These are phyloP conservation scores for Dicyrtomina minuta DNA, from an alignment of 2,888 invertebrate species.

Conservation along the genomic window DNA sequence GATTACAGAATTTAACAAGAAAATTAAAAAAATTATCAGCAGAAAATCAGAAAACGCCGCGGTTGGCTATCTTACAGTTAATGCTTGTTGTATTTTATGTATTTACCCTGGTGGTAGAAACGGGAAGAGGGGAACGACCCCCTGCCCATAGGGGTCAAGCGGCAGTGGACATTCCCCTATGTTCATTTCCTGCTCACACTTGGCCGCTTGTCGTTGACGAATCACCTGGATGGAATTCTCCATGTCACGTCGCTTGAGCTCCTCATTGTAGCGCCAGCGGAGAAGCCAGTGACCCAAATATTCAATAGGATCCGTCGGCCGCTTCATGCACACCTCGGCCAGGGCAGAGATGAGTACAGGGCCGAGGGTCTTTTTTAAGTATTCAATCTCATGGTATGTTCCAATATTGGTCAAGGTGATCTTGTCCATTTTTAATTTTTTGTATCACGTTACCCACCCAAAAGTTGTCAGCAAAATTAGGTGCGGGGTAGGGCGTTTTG, in stretches of 20 bases:
- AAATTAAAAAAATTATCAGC: background rate
- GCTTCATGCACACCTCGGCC: conserved; percentile 51
- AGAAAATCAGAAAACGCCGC: background rate
- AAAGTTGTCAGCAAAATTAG: too few relatives aligned
- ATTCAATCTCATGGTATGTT: conserved; percentile 51
- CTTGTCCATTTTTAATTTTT: conserved; percentile 8
- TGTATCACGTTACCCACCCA: too few relatives aligned
- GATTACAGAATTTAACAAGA: background rate
- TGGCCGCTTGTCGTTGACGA: conserved; percentile 42
- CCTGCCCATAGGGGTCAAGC: conserved; percentile 16
- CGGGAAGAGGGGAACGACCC: conserved; percentile 18
- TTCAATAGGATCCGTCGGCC: conserved; percentile 52
- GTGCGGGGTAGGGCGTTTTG: too few relatives aligned
- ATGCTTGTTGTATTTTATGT: too few relatives aligned
- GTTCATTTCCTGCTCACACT: conserved; percentile 30
- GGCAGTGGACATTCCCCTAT: conserved; percentile 8
- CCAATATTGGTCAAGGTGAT: conserved; percentile 34
- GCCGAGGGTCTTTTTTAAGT: conserved; percentile 48
- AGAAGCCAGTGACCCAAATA: conserved; percentile 53
- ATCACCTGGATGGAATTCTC: conserved; percentile 51
- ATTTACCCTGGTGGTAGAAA: conserved; percentile 32
- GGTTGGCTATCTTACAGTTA: too few relatives aligned
- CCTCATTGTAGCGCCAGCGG: conserved; percentile 53
- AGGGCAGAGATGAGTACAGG: conserved; percentile 51
- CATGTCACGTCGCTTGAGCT: conserved; percentile 50